Percentiles rank a stretch among this genome's conserved stretches.
phyloP scores from a whole-genome alignment of 2,888 invertebrate genomes.

The Mechanitis mazaeus region DNA sequence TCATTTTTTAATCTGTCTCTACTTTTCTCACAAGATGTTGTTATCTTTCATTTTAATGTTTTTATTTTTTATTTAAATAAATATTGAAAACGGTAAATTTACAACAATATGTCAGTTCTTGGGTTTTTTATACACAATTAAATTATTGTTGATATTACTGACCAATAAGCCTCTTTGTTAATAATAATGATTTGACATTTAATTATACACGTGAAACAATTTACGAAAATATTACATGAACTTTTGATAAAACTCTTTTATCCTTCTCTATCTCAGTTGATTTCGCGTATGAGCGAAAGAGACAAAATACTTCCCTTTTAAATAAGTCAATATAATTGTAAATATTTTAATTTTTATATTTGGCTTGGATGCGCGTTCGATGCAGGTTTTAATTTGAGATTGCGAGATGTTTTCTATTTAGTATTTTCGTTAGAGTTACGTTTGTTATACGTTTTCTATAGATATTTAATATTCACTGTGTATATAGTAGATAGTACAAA shows the following conservation, averaged over 20 bases:
- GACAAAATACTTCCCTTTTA: constrained; percentile 2
- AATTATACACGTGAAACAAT: too few species aligned
- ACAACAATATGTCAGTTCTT: too few species aligned
- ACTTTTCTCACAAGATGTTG: too few species aligned
- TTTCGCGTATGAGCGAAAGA: constrained; percentile 9
- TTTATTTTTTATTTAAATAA: too few species aligned
- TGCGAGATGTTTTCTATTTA: constrained; percentile 35
- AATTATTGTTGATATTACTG: too few species aligned
- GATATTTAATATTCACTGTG: constrained; percentile 69
- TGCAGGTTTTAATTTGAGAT: constrained; percentile 9
- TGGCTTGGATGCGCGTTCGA: constrained; percentile 11
- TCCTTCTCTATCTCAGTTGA: constrained; percentile 6
- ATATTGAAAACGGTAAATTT: too few species aligned
- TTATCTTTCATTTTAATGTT: too few species aligned
- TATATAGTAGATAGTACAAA: constrained; percentile 76
- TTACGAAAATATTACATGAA: too few species aligned
- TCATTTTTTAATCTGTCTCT: too few species aligned
- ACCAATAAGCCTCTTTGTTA: too few species aligned
- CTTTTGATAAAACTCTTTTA: not conserved
- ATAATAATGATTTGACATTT: too few species aligned
- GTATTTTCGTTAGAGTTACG: constrained; percentile 53
- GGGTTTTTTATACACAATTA: too few species aligned
- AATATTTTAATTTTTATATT: constrained; percentile 14
- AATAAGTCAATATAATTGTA: constrained; percentile 10
- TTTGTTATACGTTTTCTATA: constrained; percentile 67